Conservation (phyloP, 64 coral and sea anemone genomes). For the Pocillopora damicornis region DNA sequence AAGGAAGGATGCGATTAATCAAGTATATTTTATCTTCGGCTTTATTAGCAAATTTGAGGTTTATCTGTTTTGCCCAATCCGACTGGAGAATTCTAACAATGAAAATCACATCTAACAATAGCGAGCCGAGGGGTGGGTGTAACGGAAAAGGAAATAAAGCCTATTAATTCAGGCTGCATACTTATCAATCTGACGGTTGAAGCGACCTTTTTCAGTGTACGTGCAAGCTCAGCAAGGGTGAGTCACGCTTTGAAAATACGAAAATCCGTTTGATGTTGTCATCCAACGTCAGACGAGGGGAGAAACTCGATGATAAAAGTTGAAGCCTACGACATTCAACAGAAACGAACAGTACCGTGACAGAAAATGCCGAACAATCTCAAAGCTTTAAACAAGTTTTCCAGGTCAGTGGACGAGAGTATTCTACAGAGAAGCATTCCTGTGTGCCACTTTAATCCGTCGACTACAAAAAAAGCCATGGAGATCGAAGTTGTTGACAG, state of each 20-base stretch:
- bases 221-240: neutral
- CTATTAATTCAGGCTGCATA: neutral
- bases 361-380: conserved; percentile 42
- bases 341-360: neutral
- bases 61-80: neutral
- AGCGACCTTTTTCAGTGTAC: neutral
- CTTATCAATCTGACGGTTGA: neutral
- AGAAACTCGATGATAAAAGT: neutral
- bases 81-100: neutral
- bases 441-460: neutral
- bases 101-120: conserved; percentile 2
- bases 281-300: neutral
- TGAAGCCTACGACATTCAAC: neutral
- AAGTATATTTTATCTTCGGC: neutral
- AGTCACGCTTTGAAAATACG: conserved; percentile 1
- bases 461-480: neutral
- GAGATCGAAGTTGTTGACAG: neutral
- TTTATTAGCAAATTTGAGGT: neutral
- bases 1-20: neutral
- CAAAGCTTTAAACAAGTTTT: conserved; percentile 9
- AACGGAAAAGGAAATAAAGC: neutral
- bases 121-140: neutral
- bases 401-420: neutral
- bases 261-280: neutral
- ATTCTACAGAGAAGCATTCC: neutral